Evolutionary conservation across 1,140 invertebrate genomes (phyloP).

Genomic region (Drosophila tani): DNA sequence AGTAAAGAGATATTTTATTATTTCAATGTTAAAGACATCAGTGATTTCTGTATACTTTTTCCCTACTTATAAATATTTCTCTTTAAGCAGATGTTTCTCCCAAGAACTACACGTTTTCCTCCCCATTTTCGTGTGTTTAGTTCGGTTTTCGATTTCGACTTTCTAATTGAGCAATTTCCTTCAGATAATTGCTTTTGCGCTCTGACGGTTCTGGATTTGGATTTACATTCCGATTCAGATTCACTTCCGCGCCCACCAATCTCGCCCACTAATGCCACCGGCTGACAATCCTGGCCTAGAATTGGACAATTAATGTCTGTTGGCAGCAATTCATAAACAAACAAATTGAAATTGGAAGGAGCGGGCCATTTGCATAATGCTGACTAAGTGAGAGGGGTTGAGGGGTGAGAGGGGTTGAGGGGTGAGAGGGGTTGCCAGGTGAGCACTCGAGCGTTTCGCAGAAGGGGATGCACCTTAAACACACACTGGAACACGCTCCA

Average conservation of each 20-base stretch:
- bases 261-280: conserved; percentile 19
- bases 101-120: not conserved
- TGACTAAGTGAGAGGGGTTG: conserved; percentile 34
- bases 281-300: conserved; percentile 19
- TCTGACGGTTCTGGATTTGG: conserved; percentile 24
- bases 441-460: conserved; percentile 27
- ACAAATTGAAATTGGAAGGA: conserved; percentile 61
- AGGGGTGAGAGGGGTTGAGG: conserved; percentile 19
- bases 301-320: conserved; percentile 54
- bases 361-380: conserved; percentile 68
- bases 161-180: conserved; percentile 77
- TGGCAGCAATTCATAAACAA: conserved; percentile 50
- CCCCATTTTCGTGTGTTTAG: conserved; percentile 18
- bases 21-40: not conserved
- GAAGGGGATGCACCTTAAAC: conserved; percentile 13
- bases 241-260: conserved; percentile 25
- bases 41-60: too few species aligned
- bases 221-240: conserved; percentile 21
- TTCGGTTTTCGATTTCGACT: conserved; percentile 66
- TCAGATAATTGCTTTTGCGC: conserved; percentile 70
- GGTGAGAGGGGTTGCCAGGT: conserved; percentile 12
- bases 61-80: not conserved
- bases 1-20: too few species aligned
- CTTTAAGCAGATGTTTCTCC: not conserved
- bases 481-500: not conserved